Percentiles rank a stretch among this genome's conserved stretches.
These are phyloP conservation scores for Epizoanthus rinbou DNA, from an alignment of 92 coral and sea anemone genomes.

Conservation along the genomic window DNA sequence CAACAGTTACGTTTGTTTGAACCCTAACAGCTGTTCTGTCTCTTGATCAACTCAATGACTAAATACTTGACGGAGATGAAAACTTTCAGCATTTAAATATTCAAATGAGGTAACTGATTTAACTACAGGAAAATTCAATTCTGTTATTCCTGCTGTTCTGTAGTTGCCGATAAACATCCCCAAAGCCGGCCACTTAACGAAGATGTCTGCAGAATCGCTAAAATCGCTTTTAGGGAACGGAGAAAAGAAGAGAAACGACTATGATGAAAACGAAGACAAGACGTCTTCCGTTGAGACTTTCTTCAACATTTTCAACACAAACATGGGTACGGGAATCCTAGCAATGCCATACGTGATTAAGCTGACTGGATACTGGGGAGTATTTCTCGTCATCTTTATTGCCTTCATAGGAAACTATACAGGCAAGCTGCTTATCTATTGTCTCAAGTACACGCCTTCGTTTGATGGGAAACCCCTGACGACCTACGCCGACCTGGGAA, in stretches of 20 bases:
- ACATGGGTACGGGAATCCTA: conserved; percentile 91
- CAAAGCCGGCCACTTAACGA: background rate
- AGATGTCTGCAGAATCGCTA: conserved; percentile 35
- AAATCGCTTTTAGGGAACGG: conserved; percentile 50
- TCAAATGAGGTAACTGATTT: conserved; percentile 33
- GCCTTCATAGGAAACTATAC: conserved; percentile 89
- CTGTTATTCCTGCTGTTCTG: conserved; percentile 15
- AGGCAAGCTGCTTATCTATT: conserved; percentile 82
- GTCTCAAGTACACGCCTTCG: conserved; percentile 82
- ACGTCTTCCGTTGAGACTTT: conserved; percentile 81
- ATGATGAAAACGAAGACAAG: conserved; percentile 50
- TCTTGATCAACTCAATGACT: background rate
- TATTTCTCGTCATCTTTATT: conserved; percentile 69
- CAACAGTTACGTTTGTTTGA: too few species aligned
- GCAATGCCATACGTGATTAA: conserved; percentile 90
- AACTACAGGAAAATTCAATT: conserved; percentile 20
- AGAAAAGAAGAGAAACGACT: conserved; percentile 35
- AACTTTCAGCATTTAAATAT: conserved; percentile 1
- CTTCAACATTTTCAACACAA: conserved; percentile 87
- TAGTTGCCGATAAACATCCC: background rate
- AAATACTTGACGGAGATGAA: background rate
- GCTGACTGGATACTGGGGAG: conserved; percentile 93
- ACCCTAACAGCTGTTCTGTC: background rate
- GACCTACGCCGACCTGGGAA: conserved; percentile 87
- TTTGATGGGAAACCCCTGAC: conserved; percentile 68